Evolutionary conservation across 2,797 vertebrate genomes (phyloP), one percentile per base, ranked within the genome.

Genomic region (Chiroxiphia lanceolata): DNA sequence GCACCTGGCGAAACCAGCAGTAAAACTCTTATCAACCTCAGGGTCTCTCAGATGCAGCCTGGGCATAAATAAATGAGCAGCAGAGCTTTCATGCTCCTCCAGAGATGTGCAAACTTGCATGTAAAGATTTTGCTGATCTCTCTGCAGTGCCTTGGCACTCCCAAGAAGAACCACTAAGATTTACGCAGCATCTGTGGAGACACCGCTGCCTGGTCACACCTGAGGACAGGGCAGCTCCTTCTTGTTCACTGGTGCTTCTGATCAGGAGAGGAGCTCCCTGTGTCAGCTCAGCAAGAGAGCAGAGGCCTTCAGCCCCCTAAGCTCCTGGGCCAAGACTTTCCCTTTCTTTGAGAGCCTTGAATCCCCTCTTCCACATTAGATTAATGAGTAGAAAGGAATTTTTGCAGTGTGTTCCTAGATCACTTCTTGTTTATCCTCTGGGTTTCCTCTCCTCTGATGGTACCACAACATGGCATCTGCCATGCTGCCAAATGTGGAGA

Each of bases 341-440:
- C 19, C 31, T 44, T 77, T 23, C 9, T 13, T 31, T 20, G 23
- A 53, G 42, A 77, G 19, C 40, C 80, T 80, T 64, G 78, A 70
- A 74, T 81, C 38, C 31, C 26, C 29, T 78, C 61, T 75, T n/a
- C 34, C 22, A 57, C 42, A 3, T 15, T 6, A 80, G 75, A 75
- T 76, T 63, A 87, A 93, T 65, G 83, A 90, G 47, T 53, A 89
- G 90, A 93, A 89, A 64, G 82, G 86, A 91, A 86, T 96, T 94
- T 93, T 92, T 77, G 2, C 91, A 92, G 68, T 69, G 60, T 25
- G 68, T 83, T 78, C 68, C 51, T 74, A 48, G 51, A 40, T 94
- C 29, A 31, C 20, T 90, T 90, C 78, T 92, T 76, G 64, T 95
- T 97, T 94, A 80, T 95, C n/a, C 75, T 93, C 60, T 77, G 51